Evolutionary conservation across 2,113 vertebrate genomes (phyloP), one percentile per base, ranked within the genome.

Genomic region (Carassius auratus): DNA sequence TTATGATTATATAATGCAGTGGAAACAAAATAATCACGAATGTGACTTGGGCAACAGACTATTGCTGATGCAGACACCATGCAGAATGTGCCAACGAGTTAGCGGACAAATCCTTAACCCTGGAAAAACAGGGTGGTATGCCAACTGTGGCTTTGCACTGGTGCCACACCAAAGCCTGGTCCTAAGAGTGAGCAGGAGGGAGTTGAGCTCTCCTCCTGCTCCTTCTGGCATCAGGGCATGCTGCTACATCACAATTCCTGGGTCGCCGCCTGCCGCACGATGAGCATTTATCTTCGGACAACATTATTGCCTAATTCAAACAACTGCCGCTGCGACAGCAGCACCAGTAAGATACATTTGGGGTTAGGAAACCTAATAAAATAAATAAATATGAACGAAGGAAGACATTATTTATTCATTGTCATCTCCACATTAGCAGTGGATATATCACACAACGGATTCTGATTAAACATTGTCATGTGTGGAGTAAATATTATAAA

Each of bases 131-230:
- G 61, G 45, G 42, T 52, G 5, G 82, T 62, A 84, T 48, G 52
- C 82, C 85, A 85, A 30, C 19, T 12, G 14, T 19, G 64, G 78
- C 26, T 87, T 85, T 88, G 15, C 9, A 3, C 42, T 73, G 23
- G 62, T 75, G n/a, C 45, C 26, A 13, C 52, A 69, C 81, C 12
- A 80, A 81, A 84, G 69, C 83, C 57, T 26, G 36, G 76, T 75
- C 59, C 86, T 83, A 68, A 84, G 30, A 81, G 38, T 8, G 82
- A 75, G 76, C 86, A 84, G 76, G 76, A 87, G 86, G 86, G 45
- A 42, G 77, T n/a, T 80, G 77, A 59, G 82, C 83, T 81, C 30
- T 76, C 78, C 86, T 74, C 73, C 69, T 76, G 73, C 71, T 76
- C 36, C 7, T 13, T n/a, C 17, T 68, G 59, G 85, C 85, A 57